Base-by-base conservation (phyloP, 1,140 invertebrate species). In the Caenorhabditis briggsae region DNA sequence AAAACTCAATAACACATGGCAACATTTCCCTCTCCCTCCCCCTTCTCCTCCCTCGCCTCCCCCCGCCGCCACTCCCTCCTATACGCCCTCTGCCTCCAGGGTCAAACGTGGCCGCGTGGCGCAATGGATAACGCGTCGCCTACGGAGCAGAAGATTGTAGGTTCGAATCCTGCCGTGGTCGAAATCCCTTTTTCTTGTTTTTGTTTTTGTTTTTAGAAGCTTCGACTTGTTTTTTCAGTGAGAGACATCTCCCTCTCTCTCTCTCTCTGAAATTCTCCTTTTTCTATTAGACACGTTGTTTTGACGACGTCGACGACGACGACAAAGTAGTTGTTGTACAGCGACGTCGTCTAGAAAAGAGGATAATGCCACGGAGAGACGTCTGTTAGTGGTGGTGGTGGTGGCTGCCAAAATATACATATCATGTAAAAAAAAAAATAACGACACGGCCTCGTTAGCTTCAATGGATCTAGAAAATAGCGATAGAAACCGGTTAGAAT, bases 101-200 rank as follows among this genome's bases (percentile, higher is more conserved):
- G 7, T 23, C 1, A 61, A 61, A 61, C 25, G 85, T 84, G 84
- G 84, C 84, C 84, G 84, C 64, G 89, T 89, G 89, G 89, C 89
- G 89, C 89, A 89, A 89, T 90, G 89, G 89, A 89, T 89, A 90
- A 89, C 89, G 89, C 89, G 89, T 89, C 89, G 89, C 85, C 89
- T 89, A 89, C 89, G 89, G 89, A 89, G 83, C 89, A 84, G 89
- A 89, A 89, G 89, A 89, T 89, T 89, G 89, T 85, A 89, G 89
- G 89, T 89, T 89, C 89, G 89, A 89, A 89, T 89, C 64, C 64
- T 70, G 64, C 64, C 64, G 64, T 70, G 64, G 64, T 70, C 64
- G 64, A 70, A 70, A 70, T 23, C 23, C 2, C 50, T 41, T 78
- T 78, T 50, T 11, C 59, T 23, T 25, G 5, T 25, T 5, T 61